These are phyloP conservation scores for Enoplosus armatus DNA, from an alignment of 2,797 vertebrate species.

Conservation along the genomic window DNA sequence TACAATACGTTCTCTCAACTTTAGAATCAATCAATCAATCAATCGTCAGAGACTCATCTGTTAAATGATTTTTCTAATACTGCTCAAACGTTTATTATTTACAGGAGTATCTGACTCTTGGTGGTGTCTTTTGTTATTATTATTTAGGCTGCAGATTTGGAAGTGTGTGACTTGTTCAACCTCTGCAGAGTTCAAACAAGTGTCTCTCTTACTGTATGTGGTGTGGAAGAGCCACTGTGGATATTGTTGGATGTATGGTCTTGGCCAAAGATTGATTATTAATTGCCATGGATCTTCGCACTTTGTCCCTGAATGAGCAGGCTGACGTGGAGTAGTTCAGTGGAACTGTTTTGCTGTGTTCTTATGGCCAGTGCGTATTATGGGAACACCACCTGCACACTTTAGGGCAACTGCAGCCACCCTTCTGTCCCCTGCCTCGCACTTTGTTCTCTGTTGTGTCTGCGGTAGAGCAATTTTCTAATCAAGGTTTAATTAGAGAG, in stretches of 20 bases:
- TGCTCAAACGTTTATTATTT: not conserved
- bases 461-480: constrained; percentile 74
- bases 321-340: not conserved
- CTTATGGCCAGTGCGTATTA: not conserved
- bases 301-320: constrained; percentile 5
- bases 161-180: not conserved
- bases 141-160: not conserved
- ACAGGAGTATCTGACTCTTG: too few relatives aligned
- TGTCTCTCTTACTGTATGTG: not conserved
- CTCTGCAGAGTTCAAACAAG: not conserved
- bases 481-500: constrained; percentile 81
- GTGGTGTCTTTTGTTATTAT: too few relatives aligned
- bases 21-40: not conserved
- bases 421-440: constrained; percentile 28
- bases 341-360: constrained; percentile 10
- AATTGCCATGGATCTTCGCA: not conserved
- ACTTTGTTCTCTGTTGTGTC: constrained; percentile 37
- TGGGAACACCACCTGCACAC: constrained; percentile 51
- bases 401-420: constrained; percentile 30
- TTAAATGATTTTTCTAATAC: too few relatives aligned
- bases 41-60: too few relatives aligned
- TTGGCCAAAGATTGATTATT: not conserved
- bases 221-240: not conserved
- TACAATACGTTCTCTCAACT: not conserved
- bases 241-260: constrained; percentile 2